These are phyloP conservation scores for Masticophis lateralis DNA, from an alignment of 2,797 vertebrate genomes.

Conservation along the genomic window DNA sequence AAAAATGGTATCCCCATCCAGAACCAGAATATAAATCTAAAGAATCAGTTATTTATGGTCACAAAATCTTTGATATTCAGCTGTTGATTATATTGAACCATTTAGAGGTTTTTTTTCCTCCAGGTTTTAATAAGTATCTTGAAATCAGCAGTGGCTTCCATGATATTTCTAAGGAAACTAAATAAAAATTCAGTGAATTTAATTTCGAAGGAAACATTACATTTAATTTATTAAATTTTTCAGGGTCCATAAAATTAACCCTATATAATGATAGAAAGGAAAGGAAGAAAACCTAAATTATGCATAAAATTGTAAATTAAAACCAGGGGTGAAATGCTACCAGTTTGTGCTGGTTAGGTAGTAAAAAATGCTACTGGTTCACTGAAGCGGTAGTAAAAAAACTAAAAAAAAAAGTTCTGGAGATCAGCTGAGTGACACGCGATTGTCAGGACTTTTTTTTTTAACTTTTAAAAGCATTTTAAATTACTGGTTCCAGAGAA, in stretches of 20 bases:
- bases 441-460: no score
- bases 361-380: no score
- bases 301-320: not conserved
- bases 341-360: rapidly evolving
- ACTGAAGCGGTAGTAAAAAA: no score
- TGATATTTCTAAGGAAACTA: not conserved
- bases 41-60: not conserved
- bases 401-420: no score
- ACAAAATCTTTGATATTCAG: not conserved
- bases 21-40: not conserved
- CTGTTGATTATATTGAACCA: not conserved
- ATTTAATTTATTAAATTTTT: not conserved
- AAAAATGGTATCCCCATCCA: not conserved
- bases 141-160: not conserved
- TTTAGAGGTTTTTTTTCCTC: not conserved
- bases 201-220: not conserved
- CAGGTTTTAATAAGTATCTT: not conserved
- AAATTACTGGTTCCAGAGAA: no score
- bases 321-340: no score
- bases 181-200: not conserved
- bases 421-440: no score
- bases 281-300: not conserved
- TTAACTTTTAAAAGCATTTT: no score
- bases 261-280: not conserved
- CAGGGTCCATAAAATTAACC: not conserved